Evolutionary conservation across 2,888 invertebrate genomes (phyloP).

Genomic region (Microctonus brassicae): DNA sequence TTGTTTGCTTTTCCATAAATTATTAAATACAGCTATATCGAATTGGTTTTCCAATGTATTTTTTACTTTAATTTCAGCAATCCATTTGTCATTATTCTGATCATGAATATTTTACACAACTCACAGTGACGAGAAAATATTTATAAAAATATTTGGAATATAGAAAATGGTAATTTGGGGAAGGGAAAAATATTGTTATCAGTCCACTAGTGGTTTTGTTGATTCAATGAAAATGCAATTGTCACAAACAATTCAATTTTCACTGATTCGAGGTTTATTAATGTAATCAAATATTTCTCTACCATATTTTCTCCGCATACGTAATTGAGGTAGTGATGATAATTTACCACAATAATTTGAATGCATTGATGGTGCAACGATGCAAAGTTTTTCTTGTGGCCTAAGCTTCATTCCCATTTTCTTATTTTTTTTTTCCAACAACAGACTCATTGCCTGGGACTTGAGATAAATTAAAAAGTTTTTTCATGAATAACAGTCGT

Average conservation of each 20-base stretch:
- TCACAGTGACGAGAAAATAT: not conserved
- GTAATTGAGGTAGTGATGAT: not conserved
- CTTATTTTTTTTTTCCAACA: conserved; percentile 13
- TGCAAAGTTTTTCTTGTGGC: conserved; percentile 13
- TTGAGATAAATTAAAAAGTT: conserved; percentile 59
- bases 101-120: not conserved
- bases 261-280: no score
- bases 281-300: not conserved
- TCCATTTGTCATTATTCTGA: not conserved
- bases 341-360: not conserved
- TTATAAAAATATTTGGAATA: no score
- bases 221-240: no score
- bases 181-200: no score
- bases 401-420: not conserved
- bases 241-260: no score
- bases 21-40: not conserved
- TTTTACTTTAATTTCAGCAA: not conserved
- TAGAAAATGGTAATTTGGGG: no score
- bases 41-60: not conserved
- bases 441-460: conserved; percentile 23
- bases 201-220: no score
- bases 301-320: not conserved
- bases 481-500: conserved; percentile 62
- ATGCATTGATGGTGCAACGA: not conserved
- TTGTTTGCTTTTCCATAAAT: conserved; percentile 9